A percentile compares a stretch with the other conserved stretches of the same genome.
phyloP scores from a whole-genome alignment of 2,113 vertebrate species.

The Notarius lentiginosus region DNA sequence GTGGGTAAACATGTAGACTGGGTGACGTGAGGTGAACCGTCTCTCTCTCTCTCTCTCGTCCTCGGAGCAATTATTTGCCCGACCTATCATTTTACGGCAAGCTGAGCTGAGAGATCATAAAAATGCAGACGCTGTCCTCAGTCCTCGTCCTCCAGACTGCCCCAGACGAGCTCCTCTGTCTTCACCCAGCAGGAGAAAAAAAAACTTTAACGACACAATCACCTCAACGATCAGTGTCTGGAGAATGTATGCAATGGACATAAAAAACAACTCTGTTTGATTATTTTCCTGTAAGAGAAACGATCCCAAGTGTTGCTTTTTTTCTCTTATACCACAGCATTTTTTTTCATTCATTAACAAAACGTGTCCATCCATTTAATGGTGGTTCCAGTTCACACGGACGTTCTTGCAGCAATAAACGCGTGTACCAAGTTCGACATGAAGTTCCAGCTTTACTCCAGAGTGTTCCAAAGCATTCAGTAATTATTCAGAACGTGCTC shows the following conservation, averaged over 20 bases:
- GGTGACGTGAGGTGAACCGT: not conserved
- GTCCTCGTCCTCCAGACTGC: slow-evolving; percentile 16
- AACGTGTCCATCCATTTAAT: no score
- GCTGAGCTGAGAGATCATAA: slow-evolving; percentile 37
- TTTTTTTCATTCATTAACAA: no score
- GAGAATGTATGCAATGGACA: no score
- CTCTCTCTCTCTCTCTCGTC: not conserved
- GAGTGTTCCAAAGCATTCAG: no score
- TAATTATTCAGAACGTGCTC: no score
- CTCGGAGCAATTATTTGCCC: slow-evolving; percentile 21
- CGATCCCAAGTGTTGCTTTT: not conserved
- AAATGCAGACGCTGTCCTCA: slow-evolving; percentile 26
- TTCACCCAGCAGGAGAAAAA: not conserved
- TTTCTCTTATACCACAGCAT: not conserved
- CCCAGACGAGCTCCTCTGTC: slow-evolving; percentile 20
- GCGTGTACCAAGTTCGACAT: no score
- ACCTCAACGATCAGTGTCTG: not conserved
- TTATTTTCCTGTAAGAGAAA: not conserved
- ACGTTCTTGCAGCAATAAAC: no score
- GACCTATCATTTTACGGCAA: slow-evolving; percentile 34
- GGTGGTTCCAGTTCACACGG: no score
- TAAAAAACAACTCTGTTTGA: not conserved
- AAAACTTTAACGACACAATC: slow-evolving; percentile 1
- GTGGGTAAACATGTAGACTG: not conserved
- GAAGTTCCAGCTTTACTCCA: no score